A percentile compares a stretch with the other conserved stretches of the same genome.
Conservation (phyloP, 2,888 invertebrate genomes). For the Scaptodrosophila latifasciaeformis region DNA sequence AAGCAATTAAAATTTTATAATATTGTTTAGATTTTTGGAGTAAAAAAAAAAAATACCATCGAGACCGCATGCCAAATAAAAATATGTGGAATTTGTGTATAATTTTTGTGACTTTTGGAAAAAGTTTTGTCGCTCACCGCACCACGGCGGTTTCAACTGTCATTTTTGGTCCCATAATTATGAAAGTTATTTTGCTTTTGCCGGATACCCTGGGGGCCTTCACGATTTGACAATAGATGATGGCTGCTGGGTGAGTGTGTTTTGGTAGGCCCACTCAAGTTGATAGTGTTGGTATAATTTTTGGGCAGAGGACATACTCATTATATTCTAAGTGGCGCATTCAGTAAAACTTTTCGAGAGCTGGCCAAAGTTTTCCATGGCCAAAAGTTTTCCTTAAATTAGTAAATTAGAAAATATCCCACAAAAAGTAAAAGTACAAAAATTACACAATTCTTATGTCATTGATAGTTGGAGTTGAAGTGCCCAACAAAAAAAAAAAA, state of each 20-base stretch:
- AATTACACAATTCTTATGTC: background rate
- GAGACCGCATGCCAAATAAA: no score
- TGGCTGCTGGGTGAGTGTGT: slow-evolving; percentile 23
- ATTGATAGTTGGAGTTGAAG: slow-evolving; percentile 1
- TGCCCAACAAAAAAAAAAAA: background rate
- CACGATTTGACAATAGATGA: slow-evolving; percentile 26
- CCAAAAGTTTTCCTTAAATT: slow-evolving; percentile 44
- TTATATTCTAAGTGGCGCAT: slow-evolving; percentile 42
- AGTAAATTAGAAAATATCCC: slow-evolving; percentile 57
- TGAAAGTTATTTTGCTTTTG: slow-evolving; percentile 62
- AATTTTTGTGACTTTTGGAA: no score
- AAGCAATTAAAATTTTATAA: background rate
- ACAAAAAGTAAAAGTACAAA: slow-evolving; percentile 22
- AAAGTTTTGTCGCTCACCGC: no score
- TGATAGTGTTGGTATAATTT: slow-evolving; percentile 55
- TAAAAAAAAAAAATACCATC: no score
- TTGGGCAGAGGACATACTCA: slow-evolving; percentile 48
- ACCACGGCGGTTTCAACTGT: slow-evolving; percentile 38
- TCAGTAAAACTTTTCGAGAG: slow-evolving; percentile 17
- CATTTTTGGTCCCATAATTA: slow-evolving; percentile 52
- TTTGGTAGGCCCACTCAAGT: slow-evolving; percentile 31
- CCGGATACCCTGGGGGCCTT: slow-evolving; percentile 21
- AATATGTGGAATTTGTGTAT: no score
- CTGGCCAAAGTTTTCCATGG: background rate
- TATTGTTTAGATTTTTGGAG: no score